Base-by-base conservation (phyloP, 1,140 invertebrate species). In the Trialeurodes vaporariorum region DNA sequence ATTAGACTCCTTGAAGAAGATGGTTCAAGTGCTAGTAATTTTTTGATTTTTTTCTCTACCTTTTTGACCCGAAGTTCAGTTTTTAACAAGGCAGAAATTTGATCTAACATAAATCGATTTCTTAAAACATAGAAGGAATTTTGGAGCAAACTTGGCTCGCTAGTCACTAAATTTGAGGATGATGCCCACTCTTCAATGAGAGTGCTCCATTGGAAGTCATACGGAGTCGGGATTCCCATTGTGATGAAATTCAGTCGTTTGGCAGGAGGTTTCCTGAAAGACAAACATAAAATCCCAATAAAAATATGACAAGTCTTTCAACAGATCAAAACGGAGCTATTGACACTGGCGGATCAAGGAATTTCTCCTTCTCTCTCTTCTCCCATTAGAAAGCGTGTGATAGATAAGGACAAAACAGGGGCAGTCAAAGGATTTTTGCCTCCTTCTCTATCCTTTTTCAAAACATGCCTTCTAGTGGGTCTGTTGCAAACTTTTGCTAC, bases 161-260 rank as follows among this genome's bases (percentile, higher is more conserved):
- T 23, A 71, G 63, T 23, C 69, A 67, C 61, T 65, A 71, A 25
- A 69, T 69, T 60, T 2, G 22, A 61, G 59, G 61, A 49, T 49
- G 34, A 49, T 9, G 75, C 74, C 91, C 90, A 93, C 71, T 92
- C 89, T 27, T 81, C 82, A 60, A 88, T 72, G 13, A 94, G 77
- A 59, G 83, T 73, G 26, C 78, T 76, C 90, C 91, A 96, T 40
- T 87, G 85, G 70, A 83, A 88, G 59, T 75, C 75, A 75, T 94
- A 95, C 12, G 94, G 93, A 75, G 85, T 86, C 12, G 79, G 77
- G 40, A 93, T 84, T 12, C 85, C 85, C 58, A 93, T 79, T 77
- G 91, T 94, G 0, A 81, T 79, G 75, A 86, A 95, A 77, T 95
- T 96, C 0, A 86, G 84, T 70, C 93, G 80, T 79, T 92, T 94